Base-by-base conservation (phyloP, 2,888 invertebrate genomes). In the Salpingus planirostris region DNA sequence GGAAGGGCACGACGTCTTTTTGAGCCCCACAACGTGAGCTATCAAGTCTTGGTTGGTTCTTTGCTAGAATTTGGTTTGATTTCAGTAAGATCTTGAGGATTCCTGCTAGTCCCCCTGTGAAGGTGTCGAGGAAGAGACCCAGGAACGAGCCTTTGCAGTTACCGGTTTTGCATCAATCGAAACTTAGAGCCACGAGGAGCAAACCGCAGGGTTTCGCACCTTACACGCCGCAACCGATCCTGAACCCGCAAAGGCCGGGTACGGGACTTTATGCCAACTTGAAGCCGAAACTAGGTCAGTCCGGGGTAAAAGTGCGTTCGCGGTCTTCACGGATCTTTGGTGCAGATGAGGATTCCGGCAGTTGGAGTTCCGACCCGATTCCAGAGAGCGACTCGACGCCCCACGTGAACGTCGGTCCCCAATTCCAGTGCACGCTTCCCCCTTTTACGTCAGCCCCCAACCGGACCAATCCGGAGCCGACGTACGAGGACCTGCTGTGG, bases 191-290 rank as follows among this genome's bases (percentile, higher is more conserved):
- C 52, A 55, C 74, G 7, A 53, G 64, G 42, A 62, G 64, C 47
- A 58, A 62, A 54, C 64, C 64, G 2, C 64, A 71, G 27, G 63
- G 64, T 6, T 69, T 71, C 13, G 69, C 77, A 7, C 74, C 76
- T 38, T 97, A 87, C 64, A 96, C 95, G 0, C 95, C 97, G 8
- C 86, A 90, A 14, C 97, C 97, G 0, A 87, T 97, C 55, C 68
- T 97, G 31, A 89, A 91, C 57, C 97, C 97, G 0, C 83, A 89
- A 37, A 74, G 97, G 42, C 78, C 80, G 43, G 92, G 92, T 1
- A 74, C 86, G 0, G 96, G 96, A 0, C 70, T 96, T 2, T 91
- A 82, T 56, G 60, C 68, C 5, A 58, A 54, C 44, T 41, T 57
- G 32, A 60, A 55, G 38, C 37, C 33, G 8, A 57, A 50, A 43